Percentiles rank a stretch among this genome's conserved stretches.
phyloP scores from a whole-genome alignment of 2,888 invertebrate species.

The Beris chalybata region DNA sequence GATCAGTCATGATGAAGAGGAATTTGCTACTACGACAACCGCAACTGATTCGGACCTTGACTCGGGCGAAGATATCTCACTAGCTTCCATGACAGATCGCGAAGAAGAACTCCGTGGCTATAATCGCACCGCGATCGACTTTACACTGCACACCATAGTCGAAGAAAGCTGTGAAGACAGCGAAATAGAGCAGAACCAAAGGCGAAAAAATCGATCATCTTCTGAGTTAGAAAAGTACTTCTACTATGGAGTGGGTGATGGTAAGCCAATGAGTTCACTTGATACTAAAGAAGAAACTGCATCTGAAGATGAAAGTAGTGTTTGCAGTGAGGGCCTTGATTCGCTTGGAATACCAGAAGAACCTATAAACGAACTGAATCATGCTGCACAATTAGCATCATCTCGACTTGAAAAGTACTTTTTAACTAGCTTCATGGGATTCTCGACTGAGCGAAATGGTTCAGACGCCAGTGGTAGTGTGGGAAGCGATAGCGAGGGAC shows the following conservation, averaged over 20 bases:
- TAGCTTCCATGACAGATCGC: conserved; percentile 65
- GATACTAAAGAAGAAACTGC: conserved; percentile 64
- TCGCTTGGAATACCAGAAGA: conserved; percentile 68
- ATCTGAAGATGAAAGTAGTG: conserved; percentile 78
- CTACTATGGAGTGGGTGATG: conserved; percentile 82
- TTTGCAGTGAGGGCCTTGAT: conserved; percentile 81
- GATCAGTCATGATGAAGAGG: conserved; percentile 76
- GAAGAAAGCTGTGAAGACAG: conserved; percentile 95
- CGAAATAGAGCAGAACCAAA: conserved; percentile 71
- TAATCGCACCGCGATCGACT: conserved; percentile 80
- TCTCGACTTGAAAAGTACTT: conserved; percentile 89
- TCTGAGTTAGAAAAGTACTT: conserved; percentile 90
- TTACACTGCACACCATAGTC: conserved; percentile 88
- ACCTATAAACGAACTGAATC: conserved; percentile 58
- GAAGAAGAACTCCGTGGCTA: conserved; percentile 84
- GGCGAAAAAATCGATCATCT: conserved; percentile 64
- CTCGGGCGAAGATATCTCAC: conserved; percentile 68
- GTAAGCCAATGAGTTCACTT: conserved; percentile 58
- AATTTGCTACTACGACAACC: conserved; percentile 63
- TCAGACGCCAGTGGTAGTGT: conserved; percentile 79
- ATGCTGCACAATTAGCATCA: conserved; percentile 76
- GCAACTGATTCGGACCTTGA: conserved; percentile 67
- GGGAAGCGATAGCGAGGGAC: conserved; percentile 87
- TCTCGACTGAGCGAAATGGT: conserved; percentile 73
- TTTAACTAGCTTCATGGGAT: conserved; percentile 81